These are phyloP conservation scores for Hypena proboscidalis DNA, from an alignment of 2,888 invertebrate species.

Conservation along the genomic window DNA sequence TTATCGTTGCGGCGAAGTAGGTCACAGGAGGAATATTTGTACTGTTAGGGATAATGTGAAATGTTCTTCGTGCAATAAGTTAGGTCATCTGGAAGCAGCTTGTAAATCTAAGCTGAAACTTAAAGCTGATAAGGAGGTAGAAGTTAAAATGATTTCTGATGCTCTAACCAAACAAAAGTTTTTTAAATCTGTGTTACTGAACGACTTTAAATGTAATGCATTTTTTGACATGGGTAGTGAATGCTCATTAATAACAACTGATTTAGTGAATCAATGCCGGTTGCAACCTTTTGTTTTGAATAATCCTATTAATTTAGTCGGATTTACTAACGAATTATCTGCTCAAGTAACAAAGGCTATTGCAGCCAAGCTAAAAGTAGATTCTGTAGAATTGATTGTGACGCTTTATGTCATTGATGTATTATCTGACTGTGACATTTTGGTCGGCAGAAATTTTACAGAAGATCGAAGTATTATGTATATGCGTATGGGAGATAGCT, in stretches of 20 bases:
- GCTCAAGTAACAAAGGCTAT: conserved; percentile 5
- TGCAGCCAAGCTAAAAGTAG: background rate
- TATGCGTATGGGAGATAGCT: background rate
- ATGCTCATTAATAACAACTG: conserved; percentile 2
- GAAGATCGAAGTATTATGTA: conserved; percentile 4
- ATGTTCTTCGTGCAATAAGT: background rate
- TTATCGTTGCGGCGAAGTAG: conserved; percentile 8
- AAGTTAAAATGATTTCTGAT: conserved; percentile 8
- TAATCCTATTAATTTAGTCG: conserved; percentile 1
- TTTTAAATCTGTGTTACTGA: conserved; percentile 1
- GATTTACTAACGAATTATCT: background rate
- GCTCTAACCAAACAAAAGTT: conserved; percentile 1
- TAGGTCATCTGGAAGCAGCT: conserved; percentile 5
- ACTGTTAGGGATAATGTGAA: background rate
- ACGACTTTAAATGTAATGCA: background rate
- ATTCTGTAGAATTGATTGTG: background rate
- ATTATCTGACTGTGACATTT: conserved; percentile 4
- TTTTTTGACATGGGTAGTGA: conserved; percentile 7
- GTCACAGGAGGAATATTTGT: conserved; percentile 2
- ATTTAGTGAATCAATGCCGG: background rate
- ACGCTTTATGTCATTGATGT: background rate
- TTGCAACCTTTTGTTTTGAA: background rate
- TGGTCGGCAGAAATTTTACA: conserved; percentile 6
- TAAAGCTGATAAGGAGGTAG: background rate
- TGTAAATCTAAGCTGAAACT: conserved; percentile 3